Evolutionary conservation across 2,888 invertebrate genomes (phyloP).

Genomic region (Anoplius nigerrimus): DNA sequence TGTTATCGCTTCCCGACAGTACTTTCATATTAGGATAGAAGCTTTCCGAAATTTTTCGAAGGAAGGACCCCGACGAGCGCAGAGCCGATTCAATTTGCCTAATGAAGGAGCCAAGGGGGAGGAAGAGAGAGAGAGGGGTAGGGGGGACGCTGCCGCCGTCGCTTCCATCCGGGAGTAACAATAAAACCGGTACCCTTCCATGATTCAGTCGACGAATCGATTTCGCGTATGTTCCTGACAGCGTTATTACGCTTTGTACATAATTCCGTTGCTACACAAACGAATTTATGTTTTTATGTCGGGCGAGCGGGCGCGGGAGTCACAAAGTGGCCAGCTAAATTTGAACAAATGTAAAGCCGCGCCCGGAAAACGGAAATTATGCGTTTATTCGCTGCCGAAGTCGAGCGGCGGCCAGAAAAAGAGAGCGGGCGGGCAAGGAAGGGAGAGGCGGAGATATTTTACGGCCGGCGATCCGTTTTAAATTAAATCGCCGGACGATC

Average conservation of each 20-base stretch:
- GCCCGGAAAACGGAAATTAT: too few relatives aligned
- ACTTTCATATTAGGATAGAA: constrained; percentile 57
- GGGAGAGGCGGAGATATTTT: too few relatives aligned
- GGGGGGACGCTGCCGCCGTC: too few relatives aligned
- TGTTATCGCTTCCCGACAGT: constrained; percentile 52
- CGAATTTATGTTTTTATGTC: background rate
- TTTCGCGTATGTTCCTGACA: constrained; percentile 23
- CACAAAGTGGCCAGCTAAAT: background rate
- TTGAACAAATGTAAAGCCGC: too few relatives aligned
- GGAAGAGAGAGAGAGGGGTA: too few relatives aligned
- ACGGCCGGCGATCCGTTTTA: too few relatives aligned
- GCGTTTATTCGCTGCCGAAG: too few relatives aligned
- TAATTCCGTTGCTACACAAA: too few relatives aligned
- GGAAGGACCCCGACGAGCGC: constrained; percentile 27
- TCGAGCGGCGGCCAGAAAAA: too few relatives aligned
- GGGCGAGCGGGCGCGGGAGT: too few relatives aligned
- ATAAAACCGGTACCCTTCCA: constrained; percentile 42
- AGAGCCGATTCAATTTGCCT: constrained; percentile 56
- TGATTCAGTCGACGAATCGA: constrained; percentile 48
- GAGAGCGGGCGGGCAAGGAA: too few relatives aligned
- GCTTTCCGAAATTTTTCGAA: constrained; percentile 55
- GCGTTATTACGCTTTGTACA: constrained; percentile 10
- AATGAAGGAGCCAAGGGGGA: constrained; percentile 47
- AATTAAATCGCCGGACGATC: too few relatives aligned
- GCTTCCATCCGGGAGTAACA: constrained; percentile 28